These are phyloP conservation scores for Osmoderma eremita DNA, from an alignment of 2,888 invertebrate species.

Conservation along the genomic window DNA sequence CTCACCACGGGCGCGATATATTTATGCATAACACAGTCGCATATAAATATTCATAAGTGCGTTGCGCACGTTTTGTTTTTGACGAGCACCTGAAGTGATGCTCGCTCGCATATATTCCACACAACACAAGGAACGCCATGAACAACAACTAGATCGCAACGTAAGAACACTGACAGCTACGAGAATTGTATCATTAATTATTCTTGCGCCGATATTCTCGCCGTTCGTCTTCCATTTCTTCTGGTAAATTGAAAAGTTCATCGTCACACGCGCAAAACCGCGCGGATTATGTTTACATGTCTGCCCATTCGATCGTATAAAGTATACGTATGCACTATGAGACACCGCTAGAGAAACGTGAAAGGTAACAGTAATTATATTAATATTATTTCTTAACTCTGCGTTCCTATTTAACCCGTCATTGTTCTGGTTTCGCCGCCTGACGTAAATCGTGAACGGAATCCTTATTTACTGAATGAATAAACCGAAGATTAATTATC, in stretches of 20 bases:
- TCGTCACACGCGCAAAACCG: constrained; percentile 26
- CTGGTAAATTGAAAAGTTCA: constrained; percentile 36
- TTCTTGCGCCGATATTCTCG: constrained; percentile 43
- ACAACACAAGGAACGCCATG: constrained; percentile 2
- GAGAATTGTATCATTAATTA: constrained; percentile 56
- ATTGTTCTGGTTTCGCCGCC: constrained; percentile 27
- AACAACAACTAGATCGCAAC: constrained; percentile 14
- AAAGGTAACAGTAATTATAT: constrained; percentile 42
- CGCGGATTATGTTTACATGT: constrained; percentile 26
- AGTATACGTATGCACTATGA: neutral
- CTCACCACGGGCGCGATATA: constrained; percentile 61
- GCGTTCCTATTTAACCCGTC: constrained; percentile 26
- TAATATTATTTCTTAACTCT: constrained; percentile 26
- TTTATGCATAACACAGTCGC: constrained; percentile 54
- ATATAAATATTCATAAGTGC: constrained; percentile 61
- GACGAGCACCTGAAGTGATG: constrained; percentile 61
- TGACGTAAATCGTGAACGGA: constrained; percentile 32
- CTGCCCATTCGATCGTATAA: neutral
- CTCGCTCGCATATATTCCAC: constrained; percentile 54
- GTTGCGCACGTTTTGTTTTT: constrained; percentile 51
- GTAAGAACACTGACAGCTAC: constrained; percentile 54
- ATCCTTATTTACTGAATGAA: constrained; percentile 31
- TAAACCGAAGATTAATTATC: constrained; percentile 29
- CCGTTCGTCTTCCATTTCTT: constrained; percentile 9
- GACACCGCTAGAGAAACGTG: constrained; percentile 30